Base-by-base conservation (phyloP, 2,888 invertebrate genomes). In the Callimorpha dominula region DNA sequence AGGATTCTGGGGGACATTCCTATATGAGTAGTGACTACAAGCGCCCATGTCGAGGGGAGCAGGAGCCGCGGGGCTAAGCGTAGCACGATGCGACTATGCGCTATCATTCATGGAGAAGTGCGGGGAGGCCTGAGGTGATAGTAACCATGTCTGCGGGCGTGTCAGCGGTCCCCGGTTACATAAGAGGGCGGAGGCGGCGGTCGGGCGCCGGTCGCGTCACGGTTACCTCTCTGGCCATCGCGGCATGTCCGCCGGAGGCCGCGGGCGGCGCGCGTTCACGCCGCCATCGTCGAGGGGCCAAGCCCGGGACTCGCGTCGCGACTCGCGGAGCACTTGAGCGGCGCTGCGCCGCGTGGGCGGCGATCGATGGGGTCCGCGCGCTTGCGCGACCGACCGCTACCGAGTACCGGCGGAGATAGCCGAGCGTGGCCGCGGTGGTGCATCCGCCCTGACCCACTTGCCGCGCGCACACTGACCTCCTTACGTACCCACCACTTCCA, bases 161-260 rank as follows among this genome's bases (percentile, higher is more conserved):
- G 92, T 88, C 90, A 85, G 88, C 82, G 84, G 76, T 81, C 85
- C 68, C 86, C 86, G 88, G 90, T 91, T 91, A 91, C 91, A 89
- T 91, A 91, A 92, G 89, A 85, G 88, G 86, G 84, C 82, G 88
- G 85, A 84, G 87, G 86, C 85, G 91, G 81, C 88, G 89, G 78
- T 78, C 80, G 87, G 86, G 87, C 91, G 91, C 91, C 91, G 90
- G 90, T 87, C 83, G 73, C 80, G 81, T 80, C 83, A 75, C 92
- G 90, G 91, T 94, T 96, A 97, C 96, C 97, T 97, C 97, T 96
- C 97, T 97, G 96, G 97, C 97, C 97, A 97, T 97, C 96, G 97
- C 97, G 96, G 96, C 97, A 97, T 97, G 96, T 96, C 94, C 94
- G 95, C 95, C 95, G 96, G 96, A 95, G 96, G 96, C 95, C 95